These are phyloP conservation scores for Drosophila lacicola DNA, from an alignment of 2,888 invertebrate genomes.

Conservation along the genomic window DNA sequence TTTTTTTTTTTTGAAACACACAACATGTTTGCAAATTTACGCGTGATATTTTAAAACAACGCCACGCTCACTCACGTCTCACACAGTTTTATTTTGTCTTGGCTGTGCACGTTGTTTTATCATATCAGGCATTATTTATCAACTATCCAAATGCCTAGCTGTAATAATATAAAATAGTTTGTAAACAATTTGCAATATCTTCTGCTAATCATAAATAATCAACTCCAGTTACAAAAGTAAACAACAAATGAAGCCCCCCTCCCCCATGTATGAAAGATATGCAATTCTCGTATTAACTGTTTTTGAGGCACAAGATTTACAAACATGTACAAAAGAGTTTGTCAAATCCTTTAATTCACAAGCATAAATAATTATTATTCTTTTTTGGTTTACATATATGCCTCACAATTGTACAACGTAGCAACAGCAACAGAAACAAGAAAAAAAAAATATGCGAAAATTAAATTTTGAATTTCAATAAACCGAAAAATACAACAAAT, in stretches of 20 bases:
- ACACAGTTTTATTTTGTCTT: conserved; percentile 16
- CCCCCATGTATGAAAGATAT: conserved; percentile 16
- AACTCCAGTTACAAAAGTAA: conserved; percentile 17
- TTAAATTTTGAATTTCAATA: conserved; percentile 63
- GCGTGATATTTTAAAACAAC: conserved; percentile 52
- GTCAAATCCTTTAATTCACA: conserved; percentile 39
- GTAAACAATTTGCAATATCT: conserved; percentile 56
- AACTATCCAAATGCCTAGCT: conserved; percentile 30
- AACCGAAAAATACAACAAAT: conserved; percentile 40
- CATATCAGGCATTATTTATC: conserved; percentile 32
- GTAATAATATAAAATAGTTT: conserved; percentile 46
- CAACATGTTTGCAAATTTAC: conserved; percentile 51
- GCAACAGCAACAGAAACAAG: conserved; percentile 28
- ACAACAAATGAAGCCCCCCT: conserved; percentile 23
- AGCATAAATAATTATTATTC: conserved; percentile 38
- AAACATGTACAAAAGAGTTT: conserved; percentile 47
- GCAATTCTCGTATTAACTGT: conserved; percentile 32
- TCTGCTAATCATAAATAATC: conserved; percentile 41
- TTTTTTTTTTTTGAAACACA: conserved; percentile 26
- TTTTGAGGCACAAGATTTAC: conserved; percentile 40
- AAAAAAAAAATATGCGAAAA: conserved; percentile 23
- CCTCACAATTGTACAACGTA: conserved; percentile 66
- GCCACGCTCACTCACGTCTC: conserved; percentile 9
- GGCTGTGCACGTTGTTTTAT: conserved; percentile 50
- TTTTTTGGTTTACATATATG: conserved; percentile 58